Evolutionary conservation across 2,888 invertebrate species (phyloP), one percentile per base, ranked within the genome.

Genomic region (Drosophila pegasa): DNA sequence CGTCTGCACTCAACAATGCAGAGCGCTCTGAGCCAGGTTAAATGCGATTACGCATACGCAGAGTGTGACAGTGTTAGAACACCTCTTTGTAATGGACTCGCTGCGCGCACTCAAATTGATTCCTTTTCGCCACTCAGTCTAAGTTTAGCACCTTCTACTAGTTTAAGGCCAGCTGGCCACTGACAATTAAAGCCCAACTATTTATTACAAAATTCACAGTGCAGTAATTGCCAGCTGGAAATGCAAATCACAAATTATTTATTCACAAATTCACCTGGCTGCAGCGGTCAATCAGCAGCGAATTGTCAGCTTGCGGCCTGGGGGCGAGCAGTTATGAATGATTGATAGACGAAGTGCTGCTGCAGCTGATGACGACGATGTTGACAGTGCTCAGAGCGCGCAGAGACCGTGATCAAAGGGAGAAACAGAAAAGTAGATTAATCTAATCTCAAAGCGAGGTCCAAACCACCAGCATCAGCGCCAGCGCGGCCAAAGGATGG

Each of bases 241-340:
- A 70, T 69, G 60, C 67, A 83, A 70, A 61, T 45, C 63, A 70
- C 78, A 48, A 77, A 78, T 84, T 70, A 72, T 68, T 72, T 70
- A 72, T 78, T 60, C 68, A 60, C 62, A 76, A 72, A 69, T 61
- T 43, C 33, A 67, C 29, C 40, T 43, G 20, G 33, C 43, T 50
- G 20, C 38, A 27, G 14, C 20, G 7, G 9, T 6, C 33, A n/a
- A n/a, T 64, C 29, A 41, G 7, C 58, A 31, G 73, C 63, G 70
- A 73, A 55, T 47, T 64, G 75, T 51, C 70, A 64, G 61, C 55
- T 59, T 51, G 41, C 57, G 47, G 52, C 40, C n/a, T 18, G 31
- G 38, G 54, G 60, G 61, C 38, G 50, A 57, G 37, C 65, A 61
- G 78, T 75, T 81, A 75, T 67, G 70, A 76, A 75, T 73, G 70